Evolutionary conservation across 92 coral and sea anemone genomes (phyloP), one percentile per base, ranked within the genome.

Genomic region (Galaxea fascicularis): DNA sequence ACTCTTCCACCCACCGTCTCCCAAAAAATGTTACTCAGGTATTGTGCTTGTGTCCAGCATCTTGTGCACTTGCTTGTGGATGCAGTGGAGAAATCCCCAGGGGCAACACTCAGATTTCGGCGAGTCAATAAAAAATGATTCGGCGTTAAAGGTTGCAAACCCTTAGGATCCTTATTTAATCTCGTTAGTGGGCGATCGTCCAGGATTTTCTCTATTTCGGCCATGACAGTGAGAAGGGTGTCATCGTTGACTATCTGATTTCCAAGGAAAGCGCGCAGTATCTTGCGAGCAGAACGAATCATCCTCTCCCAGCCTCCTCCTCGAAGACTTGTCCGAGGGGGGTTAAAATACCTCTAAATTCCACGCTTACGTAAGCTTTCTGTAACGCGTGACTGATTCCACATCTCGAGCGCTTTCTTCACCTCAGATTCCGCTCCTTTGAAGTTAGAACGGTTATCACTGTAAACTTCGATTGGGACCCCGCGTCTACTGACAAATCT

Each of bases 391-490:
- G 41, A 35, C 20, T 52, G 75, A 56, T 87, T 80, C 86, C 86
- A 80, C 69, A 8, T 58, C 65, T 86, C 41, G 24, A 86, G 56
- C 26, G 76, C 69, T 39, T 21, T 29, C 31, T 65, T 80, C 31
- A 87, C 17, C 22, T 87, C 90, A 31, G 16, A 31, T 59, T 73
- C 87, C 16, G 82, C 82, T 1, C 86, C 87, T 7, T 46, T 66
- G 12, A 87, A 73, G 73, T 79, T 87, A n/a, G 90, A 57, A 8
- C 87, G 77, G 35, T 80, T 80, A 35, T 87, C 82, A 71, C 90
- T 80, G 76, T 58, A 80, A 46, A 87, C 27, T 60, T 62, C 87
- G 9, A 44, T 49, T 30, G 90, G 90, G 21, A 76, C 54, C 8
- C 87, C 90, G 11, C 49, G 72, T 41, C 84, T 65, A 35, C 89